These are phyloP conservation scores for Thaleichthys pacificus DNA, from an alignment of 2,797 vertebrate species.

Conservation along the genomic window DNA sequence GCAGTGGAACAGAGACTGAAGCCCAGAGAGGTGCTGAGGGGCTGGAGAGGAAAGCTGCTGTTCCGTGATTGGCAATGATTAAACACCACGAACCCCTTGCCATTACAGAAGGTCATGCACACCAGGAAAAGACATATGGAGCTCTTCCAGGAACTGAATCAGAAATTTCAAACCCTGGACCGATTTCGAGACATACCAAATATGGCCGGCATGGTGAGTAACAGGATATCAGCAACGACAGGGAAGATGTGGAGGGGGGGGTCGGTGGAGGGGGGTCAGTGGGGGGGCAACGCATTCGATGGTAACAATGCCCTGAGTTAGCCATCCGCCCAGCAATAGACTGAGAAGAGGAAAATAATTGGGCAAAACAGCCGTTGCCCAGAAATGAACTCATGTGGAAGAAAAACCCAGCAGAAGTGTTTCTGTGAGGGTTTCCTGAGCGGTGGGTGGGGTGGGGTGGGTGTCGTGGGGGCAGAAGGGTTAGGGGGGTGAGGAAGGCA, in stretches of 20 bases:
- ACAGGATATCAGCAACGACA: slow-evolving; percentile 60
- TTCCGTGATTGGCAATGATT: slow-evolving; percentile 77
- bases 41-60: slow-evolving; percentile 67
- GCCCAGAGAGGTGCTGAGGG: slow-evolving; percentile 56
- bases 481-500: not conserved
- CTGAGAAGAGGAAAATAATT: slow-evolving; percentile 65
- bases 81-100: slow-evolving; percentile 70
- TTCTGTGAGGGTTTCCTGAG: slow-evolving; percentile 40
- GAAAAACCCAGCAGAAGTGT: slow-evolving; percentile 38
- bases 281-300: slow-evolving; percentile 11
- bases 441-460: slow-evolving; percentile 32
- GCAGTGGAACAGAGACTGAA: slow-evolving; percentile 58
- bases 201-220: slow-evolving; percentile 99
- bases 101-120: slow-evolving; percentile 99
- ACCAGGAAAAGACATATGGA: slow-evolving; percentile 99
- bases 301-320: slow-evolving; percentile 54
- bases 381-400: slow-evolving; percentile 61
- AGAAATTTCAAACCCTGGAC: slow-evolving; percentile 99
- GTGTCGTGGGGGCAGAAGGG: not conserved
- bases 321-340: slow-evolving; percentile 48
- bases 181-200: slow-evolving; percentile 99
- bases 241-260: not conserved
- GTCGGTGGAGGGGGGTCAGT: slow-evolving; percentile 46
- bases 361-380: slow-evolving; percentile 66
- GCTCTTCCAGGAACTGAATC: slow-evolving; percentile 99